phyloP scores from a whole-genome alignment of 2,797 vertebrate genomes.

The Chelonia mydas region DNA sequence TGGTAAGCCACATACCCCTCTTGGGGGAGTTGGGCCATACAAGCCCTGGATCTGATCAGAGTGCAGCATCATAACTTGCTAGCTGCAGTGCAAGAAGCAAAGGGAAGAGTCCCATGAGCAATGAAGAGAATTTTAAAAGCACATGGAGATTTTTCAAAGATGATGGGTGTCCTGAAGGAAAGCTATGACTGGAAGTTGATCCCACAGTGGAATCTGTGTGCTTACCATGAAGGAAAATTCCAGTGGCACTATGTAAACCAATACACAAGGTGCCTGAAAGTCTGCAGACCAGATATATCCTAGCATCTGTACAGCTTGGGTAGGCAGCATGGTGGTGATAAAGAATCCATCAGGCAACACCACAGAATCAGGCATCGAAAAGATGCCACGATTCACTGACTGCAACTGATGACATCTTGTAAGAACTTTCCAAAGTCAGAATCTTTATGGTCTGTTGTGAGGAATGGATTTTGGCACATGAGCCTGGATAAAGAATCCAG shows the following conservation, averaged over 20 bases:
- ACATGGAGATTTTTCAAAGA: neutral
- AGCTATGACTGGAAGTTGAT: neutral
- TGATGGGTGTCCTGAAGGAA: neutral
- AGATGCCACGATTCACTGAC: neutral
- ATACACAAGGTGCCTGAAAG: neutral
- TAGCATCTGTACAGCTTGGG: neutral
- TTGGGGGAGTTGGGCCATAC: too few relatives aligned
- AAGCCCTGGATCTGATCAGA: too few relatives aligned
- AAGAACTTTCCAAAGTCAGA: neutral
- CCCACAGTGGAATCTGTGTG: neutral
- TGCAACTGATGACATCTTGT: neutral
- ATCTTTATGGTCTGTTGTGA: neutral
- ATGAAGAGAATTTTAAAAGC: neutral
- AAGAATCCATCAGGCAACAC: neutral
- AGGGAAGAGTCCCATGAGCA: neutral
- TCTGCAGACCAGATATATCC: neutral
- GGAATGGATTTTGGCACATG: neutral
- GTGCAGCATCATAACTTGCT: too few relatives aligned
- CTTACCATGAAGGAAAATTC: neutral
- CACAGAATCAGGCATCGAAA: neutral
- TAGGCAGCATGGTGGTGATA: neutral
- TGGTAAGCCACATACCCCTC: too few relatives aligned
- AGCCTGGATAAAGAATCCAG: neutral
- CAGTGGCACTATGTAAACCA: neutral
- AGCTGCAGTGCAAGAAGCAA: neutral